phyloP scores from a whole-genome alignment of 2,888 invertebrate species.

The Ophioninae sp. region DNA sequence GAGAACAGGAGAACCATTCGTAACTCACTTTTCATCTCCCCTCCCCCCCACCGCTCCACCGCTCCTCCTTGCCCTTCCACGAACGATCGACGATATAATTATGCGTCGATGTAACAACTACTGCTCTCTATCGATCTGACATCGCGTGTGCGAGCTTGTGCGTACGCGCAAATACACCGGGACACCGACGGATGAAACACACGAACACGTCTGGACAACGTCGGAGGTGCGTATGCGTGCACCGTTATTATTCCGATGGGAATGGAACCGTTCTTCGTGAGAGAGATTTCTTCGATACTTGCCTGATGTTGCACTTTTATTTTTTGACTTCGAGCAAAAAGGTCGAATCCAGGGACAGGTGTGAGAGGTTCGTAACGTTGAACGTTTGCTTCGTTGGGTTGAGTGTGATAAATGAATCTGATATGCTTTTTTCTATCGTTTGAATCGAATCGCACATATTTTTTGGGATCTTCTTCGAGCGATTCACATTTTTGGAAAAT shows the following conservation, averaged over 20 bases:
- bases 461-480: too few relatives aligned
- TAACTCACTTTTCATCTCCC: constrained; percentile 27
- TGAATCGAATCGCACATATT: too few relatives aligned
- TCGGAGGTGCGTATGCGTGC: neutral
- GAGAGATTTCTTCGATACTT: constrained; percentile 16
- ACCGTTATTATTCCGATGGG: constrained; percentile 20
- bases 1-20: constrained; percentile 39
- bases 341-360: too few relatives aligned
- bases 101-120: constrained; percentile 53
- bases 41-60: neutral
- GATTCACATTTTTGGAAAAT: too few relatives aligned
- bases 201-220: neutral
- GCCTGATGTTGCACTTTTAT: too few relatives aligned
- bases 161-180: too few relatives aligned
- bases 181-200: constrained; percentile 24
- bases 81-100: constrained; percentile 61
- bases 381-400: too few relatives aligned
- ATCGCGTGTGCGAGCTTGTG: constrained; percentile 21
- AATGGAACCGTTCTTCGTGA: constrained; percentile 10
- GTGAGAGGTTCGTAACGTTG: too few relatives aligned
- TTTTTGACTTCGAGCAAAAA: neutral
- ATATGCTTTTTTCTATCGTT: too few relatives aligned
- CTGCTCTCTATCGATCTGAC: constrained; percentile 34
- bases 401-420: too few relatives aligned
- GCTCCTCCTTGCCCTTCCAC: constrained; percentile 35